These are phyloP conservation scores for Erithacus rubecula DNA, from an alignment of 2,797 vertebrate genomes.

Conservation along the genomic window DNA sequence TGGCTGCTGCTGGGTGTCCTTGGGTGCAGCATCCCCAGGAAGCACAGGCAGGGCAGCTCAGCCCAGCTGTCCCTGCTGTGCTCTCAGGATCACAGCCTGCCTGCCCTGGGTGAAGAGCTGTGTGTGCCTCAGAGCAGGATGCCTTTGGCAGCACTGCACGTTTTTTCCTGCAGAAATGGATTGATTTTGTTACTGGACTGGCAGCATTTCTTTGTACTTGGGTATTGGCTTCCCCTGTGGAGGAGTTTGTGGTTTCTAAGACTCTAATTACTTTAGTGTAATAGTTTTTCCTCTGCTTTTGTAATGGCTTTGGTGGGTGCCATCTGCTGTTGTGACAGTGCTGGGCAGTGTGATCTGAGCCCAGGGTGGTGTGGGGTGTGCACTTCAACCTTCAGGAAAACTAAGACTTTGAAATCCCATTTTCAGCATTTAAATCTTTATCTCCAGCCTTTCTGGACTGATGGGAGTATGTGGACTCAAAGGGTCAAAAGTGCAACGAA, in stretches of 20 bases:
- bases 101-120: not conserved
- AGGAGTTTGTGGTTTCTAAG: conserved; percentile 40
- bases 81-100: not conserved
- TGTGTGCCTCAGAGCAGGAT: not conserved
- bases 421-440: conserved; percentile 20
- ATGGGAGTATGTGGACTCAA: not conserved
- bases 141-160: not conserved
- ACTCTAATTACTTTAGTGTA: conserved; percentile 34
- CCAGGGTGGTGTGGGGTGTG: not conserved
- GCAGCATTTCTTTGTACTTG: not conserved
- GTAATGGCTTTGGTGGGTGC: conserved; percentile 2
- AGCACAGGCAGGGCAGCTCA: not conserved
- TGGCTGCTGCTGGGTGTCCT: not conserved
- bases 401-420: conserved; percentile 13
- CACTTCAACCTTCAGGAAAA: not conserved
- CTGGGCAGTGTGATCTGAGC: not conserved
- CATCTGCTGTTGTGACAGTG: conserved; percentile 24
- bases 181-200: not conserved
- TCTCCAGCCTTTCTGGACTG: not conserved
- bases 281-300: conserved; percentile 33
- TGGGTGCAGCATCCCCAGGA: rapidly evolving
- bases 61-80: not conserved
- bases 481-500: not conserved
- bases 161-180: not conserved
- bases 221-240: not conserved